Evolutionary conservation across 1,140 invertebrate species (phyloP).

Genomic region (Hyles vespertilio): DNA sequence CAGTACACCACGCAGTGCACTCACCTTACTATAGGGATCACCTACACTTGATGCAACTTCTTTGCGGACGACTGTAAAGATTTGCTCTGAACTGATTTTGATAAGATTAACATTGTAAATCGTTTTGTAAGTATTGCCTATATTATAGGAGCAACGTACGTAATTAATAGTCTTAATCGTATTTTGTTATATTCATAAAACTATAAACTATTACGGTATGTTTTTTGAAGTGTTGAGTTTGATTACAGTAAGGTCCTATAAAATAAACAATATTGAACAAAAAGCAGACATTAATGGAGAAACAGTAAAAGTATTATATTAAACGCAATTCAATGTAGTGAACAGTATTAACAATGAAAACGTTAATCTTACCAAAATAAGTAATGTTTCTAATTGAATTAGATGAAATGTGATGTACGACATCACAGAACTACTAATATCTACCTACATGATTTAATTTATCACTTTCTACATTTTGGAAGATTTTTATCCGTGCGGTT

Average conservation of each 20-base stretch:
- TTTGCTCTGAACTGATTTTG: conserved; percentile 7
- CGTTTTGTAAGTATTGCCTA: neutral
- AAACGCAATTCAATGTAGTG: too few species aligned
- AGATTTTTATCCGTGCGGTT: too few species aligned
- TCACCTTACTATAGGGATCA: neutral
- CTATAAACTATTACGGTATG: neutral
- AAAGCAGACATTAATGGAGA: too few species aligned
- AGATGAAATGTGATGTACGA: too few species aligned
- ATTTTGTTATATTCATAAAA: too few species aligned
- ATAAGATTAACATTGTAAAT: conserved; percentile 6
- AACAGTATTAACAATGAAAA: neutral
- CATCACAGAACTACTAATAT: neutral
- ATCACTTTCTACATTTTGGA: too few species aligned
- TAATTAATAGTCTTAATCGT: neutral
- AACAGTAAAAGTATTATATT: too few species aligned
- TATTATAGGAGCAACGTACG: neutral
- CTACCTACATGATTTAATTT: neutral
- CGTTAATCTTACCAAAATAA: neutral
- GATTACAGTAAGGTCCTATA: too few species aligned
- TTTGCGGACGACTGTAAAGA: conserved; percentile 7
- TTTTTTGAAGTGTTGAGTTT: neutral
- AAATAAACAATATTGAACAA: too few species aligned
- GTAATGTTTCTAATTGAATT: neutral
- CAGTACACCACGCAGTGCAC: conserved; percentile 8
- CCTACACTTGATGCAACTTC: conserved; percentile 1